Conservation (phyloP, 2,797 vertebrate species). For the Neosilurus hyrtlii region DNA sequence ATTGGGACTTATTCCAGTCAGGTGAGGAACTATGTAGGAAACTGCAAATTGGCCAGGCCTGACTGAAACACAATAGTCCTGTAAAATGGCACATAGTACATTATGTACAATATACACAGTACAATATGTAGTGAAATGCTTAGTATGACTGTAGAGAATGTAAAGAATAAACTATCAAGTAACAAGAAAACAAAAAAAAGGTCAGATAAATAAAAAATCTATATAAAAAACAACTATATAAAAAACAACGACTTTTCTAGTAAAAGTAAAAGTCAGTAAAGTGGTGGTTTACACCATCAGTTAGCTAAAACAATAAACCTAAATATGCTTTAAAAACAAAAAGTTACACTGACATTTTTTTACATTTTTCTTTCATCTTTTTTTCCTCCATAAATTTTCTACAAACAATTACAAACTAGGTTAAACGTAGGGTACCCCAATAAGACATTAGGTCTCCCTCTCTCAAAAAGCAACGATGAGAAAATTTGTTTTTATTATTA, state of each 20-base stretch:
- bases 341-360: neutral
- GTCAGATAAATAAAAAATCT: too few relatives aligned
- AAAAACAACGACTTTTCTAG: too few relatives aligned
- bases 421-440: slow-evolving; percentile 43
- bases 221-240: too few relatives aligned
- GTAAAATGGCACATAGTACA: too few relatives aligned
- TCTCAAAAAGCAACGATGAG: slow-evolving; percentile 42
- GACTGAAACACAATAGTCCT: neutral
- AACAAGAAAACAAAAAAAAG: too few relatives aligned
- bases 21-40: neutral
- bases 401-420: slow-evolving; percentile 43
- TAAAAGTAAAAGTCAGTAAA: too few relatives aligned
- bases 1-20: neutral
- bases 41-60: neutral
- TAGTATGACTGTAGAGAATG: too few relatives aligned
- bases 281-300: neutral
- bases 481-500: slow-evolving; percentile 54
- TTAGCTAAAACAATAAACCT: neutral
- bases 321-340: neutral
- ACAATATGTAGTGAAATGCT: too few relatives aligned
- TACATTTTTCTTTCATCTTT: slow-evolving; percentile 6
- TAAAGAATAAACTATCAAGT: too few relatives aligned
- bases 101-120: too few relatives aligned
- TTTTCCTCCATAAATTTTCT: slow-evolving; percentile 20
- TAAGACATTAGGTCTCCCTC: slow-evolving; percentile 34